Conservation (phyloP, 2,888 invertebrate genomes). For the Apeira syringaria region DNA sequence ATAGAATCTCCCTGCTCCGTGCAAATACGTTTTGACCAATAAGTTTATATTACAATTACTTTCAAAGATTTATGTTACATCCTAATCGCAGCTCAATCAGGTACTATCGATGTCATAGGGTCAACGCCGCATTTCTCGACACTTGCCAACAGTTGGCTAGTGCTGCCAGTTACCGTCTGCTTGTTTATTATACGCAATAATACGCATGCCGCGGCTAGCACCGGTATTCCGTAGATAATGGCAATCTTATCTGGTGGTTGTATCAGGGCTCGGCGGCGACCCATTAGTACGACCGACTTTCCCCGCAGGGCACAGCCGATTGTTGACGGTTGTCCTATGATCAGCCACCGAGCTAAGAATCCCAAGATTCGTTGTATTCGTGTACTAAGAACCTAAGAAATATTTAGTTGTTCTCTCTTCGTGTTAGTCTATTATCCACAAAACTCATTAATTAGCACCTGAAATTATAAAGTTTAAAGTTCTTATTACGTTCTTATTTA, state of each 20-base stretch:
- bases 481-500: too few species aligned
- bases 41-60: too few species aligned
- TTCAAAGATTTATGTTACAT: background rate
- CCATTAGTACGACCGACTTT: constrained; percentile 76
- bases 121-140: constrained; percentile 14
- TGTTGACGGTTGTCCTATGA: constrained; percentile 58
- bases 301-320: constrained; percentile 55
- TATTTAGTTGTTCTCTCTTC: too few species aligned
- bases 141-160: constrained; percentile 16
- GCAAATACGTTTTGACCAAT: too few species aligned
- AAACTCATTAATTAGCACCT: too few species aligned
- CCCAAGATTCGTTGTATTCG: too few species aligned
- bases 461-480: too few species aligned
- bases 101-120: constrained; percentile 17
- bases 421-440: too few species aligned
- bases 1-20: too few species aligned
- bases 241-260: constrained; percentile 60
- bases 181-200: constrained; percentile 34
- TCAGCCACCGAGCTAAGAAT: constrained; percentile 32
- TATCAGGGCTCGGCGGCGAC: constrained; percentile 54
- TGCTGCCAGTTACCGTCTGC: constrained; percentile 30
- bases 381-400: too few species aligned
- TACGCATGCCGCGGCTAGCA: constrained; percentile 25
- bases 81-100: constrained; percentile 1
- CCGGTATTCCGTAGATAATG: constrained; percentile 43